phyloP scores from a whole-genome alignment of 2,797 vertebrate genomes.

The Alauda arvensis region DNA sequence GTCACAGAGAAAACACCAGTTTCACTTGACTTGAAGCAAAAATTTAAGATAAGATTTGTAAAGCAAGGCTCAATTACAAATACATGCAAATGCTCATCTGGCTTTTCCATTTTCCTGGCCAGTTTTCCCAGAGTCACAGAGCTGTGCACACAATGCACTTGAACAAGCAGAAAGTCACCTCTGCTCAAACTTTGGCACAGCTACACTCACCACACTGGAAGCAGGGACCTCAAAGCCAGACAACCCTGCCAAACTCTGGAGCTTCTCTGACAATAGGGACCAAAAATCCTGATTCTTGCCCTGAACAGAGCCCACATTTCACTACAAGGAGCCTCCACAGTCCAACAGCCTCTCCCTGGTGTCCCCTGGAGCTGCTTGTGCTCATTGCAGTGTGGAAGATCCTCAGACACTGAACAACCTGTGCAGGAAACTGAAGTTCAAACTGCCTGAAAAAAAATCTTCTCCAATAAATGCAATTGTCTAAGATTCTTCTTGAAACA shows the following conservation, averaged over 20 bases:
- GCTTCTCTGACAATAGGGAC: not conserved
- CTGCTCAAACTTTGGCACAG: not conserved
- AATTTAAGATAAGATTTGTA: not conserved
- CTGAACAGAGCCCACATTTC: not conserved
- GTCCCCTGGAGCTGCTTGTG: not conserved
- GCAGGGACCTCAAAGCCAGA: not conserved
- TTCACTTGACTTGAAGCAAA: not conserved
- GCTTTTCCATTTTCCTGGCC: not conserved
- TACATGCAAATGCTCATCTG: not conserved
- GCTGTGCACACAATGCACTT: not conserved
- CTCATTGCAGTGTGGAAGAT: not conserved
- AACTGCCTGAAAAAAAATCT: not conserved
- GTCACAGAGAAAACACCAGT: not conserved
- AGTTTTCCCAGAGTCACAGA: not conserved
- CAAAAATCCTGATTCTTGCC: not conserved
- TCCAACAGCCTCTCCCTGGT: not conserved
- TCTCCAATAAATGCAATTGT: not conserved
- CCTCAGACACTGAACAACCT: not conserved
- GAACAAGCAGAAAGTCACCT: not conserved
- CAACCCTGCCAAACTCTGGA: not conserved
- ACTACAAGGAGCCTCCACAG: not conserved
- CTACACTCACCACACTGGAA: not conserved
- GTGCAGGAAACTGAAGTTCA: not conserved
- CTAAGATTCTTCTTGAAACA: not conserved
- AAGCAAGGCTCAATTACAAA: not conserved